Base-by-base conservation (phyloP, 2,888 invertebrate species). In the Melolontha melolontha region DNA sequence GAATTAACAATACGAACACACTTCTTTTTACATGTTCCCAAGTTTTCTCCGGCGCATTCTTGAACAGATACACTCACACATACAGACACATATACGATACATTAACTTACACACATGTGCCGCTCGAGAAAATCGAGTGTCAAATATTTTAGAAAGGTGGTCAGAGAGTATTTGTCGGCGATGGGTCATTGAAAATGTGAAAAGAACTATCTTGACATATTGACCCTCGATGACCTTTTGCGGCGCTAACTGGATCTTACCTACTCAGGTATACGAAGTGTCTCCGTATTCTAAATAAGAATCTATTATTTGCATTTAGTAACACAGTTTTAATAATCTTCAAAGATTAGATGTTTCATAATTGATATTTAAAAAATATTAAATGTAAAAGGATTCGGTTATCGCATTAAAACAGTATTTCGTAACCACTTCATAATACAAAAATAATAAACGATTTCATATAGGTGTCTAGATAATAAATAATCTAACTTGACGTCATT, bases 71-170 rank as follows among this genome's bases (percentile, higher is more conserved):
- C 59, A 39, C 34, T 12, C 27, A 57, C 14, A 22, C 57, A 44
- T 12, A 47, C 59, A 34, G 17, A 6, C 49, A 49, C 49, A 22
- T 49, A 49, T 34, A 34, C 34, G 34, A 34, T 34, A 34, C 34
- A 34, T 34, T 34, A 34, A 34, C 34, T 34, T 34, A 34, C 34
- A 34, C 34, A 34, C 34, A 34, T 34, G 10, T 49, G 16, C 59
- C 59, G 49, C 59, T 62, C 49, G 34, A 47, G 47, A 62, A 62
- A 62, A 62, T 34, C 47, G 52, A 64, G 51, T 64, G 64, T 54
- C 54, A 64, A 64, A 64, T 64, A 64, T 51, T 64, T 64, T 64
- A 64, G 64, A 64, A 66, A 66, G 57, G 66, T 50, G 57, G 59
- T 41, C 55, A 55, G 55, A 39, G 57, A 57, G 57, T 66, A 57